Evolutionary conservation across 1,140 invertebrate species (phyloP).

Genomic region (Nebria ingens): DNA sequence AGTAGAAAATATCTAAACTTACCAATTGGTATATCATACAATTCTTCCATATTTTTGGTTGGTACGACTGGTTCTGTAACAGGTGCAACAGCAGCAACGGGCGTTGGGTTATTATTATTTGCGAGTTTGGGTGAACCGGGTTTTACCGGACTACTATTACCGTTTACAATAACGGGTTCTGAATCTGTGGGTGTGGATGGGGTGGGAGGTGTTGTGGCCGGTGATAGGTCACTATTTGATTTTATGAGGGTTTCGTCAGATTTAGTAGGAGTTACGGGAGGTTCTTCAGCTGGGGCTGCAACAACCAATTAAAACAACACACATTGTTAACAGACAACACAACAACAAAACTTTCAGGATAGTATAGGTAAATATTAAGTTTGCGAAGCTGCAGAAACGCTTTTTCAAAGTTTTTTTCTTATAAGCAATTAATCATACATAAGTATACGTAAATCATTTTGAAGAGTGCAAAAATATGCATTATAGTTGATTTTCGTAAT

Average conservation of each 20-base stretch:
- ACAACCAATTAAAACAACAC: conserved; percentile 1
- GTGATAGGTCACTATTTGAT: neutral
- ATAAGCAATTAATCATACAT: too few species aligned
- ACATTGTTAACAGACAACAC: neutral
- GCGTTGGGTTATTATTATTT: conserved; percentile 12
- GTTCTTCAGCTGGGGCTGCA: conserved; percentile 1
- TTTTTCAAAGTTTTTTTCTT: too few species aligned
- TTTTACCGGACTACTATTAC: neutral
- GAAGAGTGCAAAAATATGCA: too few species aligned
- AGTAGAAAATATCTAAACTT: too few species aligned
- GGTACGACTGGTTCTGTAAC: conserved; percentile 12
- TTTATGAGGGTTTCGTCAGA: neutral
- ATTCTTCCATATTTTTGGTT: conserved; percentile 45
- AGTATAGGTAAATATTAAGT: too few species aligned
- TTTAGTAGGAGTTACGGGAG: conserved; percentile 5
- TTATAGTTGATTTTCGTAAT: too few species aligned
- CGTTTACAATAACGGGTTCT: neutral
- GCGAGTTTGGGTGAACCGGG: neutral
- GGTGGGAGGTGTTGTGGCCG: neutral
- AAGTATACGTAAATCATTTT: too few species aligned
- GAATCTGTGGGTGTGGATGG: conserved; percentile 17
- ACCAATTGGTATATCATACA: conserved; percentile 76
- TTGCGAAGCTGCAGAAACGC: too few species aligned
- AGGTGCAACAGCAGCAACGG: conserved; percentile 10
- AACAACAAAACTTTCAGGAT: too few species aligned